Conservation (phyloP, 2,113 vertebrate species). For the Callochromis pleurospilus region DNA sequence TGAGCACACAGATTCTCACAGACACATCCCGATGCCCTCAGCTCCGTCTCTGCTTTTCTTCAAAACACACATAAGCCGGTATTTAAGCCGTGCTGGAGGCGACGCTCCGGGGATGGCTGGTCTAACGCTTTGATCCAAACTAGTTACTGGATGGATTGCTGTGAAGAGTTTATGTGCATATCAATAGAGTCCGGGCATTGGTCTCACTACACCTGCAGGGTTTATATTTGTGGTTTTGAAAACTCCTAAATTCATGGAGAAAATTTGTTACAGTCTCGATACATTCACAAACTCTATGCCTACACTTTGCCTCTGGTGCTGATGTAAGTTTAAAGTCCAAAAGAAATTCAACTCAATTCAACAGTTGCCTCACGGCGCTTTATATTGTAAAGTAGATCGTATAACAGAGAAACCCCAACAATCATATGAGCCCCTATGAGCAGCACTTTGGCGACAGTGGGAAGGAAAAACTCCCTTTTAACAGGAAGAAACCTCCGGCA, state of each 20-base stretch:
- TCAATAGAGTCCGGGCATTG: no score
- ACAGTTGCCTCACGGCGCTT: neutral
- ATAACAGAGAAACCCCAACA: neutral
- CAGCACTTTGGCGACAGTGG: accelerated
- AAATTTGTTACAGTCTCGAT: neutral
- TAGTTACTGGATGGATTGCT: neutral
- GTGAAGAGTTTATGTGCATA: neutral
- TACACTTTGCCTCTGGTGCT: neutral
- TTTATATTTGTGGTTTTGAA: neutral
- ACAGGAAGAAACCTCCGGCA: neutral
- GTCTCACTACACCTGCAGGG: neutral
- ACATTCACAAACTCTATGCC: accelerated
- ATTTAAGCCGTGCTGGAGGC: neutral
- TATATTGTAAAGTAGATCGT: neutral
- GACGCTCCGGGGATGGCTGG: neutral
- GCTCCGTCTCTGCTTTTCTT: neutral
- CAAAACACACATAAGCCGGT: neutral
- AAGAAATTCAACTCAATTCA: neutral
- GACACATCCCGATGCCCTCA: neutral
- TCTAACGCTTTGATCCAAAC: neutral
- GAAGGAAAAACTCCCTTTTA: neutral
- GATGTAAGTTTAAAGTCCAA: neutral
- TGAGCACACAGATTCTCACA: neutral
- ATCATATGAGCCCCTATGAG: accelerated
- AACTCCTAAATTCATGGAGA: neutral